phyloP scores from a whole-genome alignment of 2,888 invertebrate species.

The Calliphora vomitoria region DNA sequence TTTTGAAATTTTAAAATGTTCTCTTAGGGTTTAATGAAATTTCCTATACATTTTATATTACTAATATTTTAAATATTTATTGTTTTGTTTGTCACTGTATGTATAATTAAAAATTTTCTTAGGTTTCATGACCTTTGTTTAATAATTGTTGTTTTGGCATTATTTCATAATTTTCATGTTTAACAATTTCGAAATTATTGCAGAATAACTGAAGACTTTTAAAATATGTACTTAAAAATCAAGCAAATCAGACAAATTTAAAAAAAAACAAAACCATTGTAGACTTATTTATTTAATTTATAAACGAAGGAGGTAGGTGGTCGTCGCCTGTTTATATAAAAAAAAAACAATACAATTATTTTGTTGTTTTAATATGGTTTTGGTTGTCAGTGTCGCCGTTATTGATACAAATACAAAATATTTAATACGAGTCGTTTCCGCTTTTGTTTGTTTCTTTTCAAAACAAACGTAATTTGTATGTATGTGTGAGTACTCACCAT shows the following conservation, averaged over 20 bases:
- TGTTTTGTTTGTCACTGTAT: neutral
- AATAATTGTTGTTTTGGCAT: conserved; percentile 1
- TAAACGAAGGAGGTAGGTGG: conserved; percentile 34
- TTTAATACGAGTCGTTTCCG: too few relatives aligned
- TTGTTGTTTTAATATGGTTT: neutral
- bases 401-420: conserved; percentile 23
- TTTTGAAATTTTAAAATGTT: neutral
- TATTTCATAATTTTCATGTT: conserved; percentile 51
- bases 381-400: conserved; percentile 45
- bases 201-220: conserved; percentile 55
- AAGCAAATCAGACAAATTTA: conserved; percentile 44
- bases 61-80: neutral
- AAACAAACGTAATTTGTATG: neutral
- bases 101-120: conserved; percentile 25
- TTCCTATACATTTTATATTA: neutral
- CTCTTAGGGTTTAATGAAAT: conserved; percentile 11
- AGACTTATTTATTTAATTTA: conserved; percentile 54
- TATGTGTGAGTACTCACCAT: conserved; percentile 8
- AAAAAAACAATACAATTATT: conserved; percentile 32
- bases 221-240: conserved; percentile 44
- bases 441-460: neutral
- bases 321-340: conserved; percentile 46
- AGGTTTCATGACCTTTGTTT: conserved; percentile 59
- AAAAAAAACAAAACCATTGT: conserved; percentile 31
- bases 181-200: conserved; percentile 57